These are phyloP conservation scores for Nesidiocoris tenuis DNA, from an alignment of 2,888 invertebrate genomes.

Conservation along the genomic window DNA sequence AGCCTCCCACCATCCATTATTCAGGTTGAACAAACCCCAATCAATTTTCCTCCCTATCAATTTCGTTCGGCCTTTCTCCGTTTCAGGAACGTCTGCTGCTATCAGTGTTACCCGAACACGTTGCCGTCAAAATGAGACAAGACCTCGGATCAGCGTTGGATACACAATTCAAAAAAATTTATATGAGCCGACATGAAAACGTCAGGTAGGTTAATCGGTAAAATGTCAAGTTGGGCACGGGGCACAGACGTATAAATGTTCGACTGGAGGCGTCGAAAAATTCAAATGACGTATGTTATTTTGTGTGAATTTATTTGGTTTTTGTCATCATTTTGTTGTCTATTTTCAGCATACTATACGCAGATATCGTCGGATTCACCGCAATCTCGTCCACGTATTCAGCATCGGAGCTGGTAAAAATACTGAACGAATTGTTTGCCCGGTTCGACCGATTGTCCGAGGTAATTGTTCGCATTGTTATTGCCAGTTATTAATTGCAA, in stretches of 20 bases:
- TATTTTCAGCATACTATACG: slow-evolving; percentile 82
- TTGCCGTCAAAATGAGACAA: slow-evolving; percentile 93
- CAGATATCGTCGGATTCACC: slow-evolving; percentile 97
- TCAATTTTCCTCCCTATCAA: too few relatives aligned
- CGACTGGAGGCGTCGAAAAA: too few relatives aligned
- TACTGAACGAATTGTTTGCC: slow-evolving; percentile 93
- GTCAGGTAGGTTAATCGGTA: slow-evolving; percentile 80
- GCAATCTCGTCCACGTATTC: slow-evolving; percentile 93
- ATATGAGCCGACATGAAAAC: slow-evolving; percentile 95
- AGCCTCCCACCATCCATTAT: too few relatives aligned
- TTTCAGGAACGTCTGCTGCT: slow-evolving; percentile 84
- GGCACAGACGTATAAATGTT: too few relatives aligned
- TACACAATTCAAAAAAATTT: slow-evolving; percentile 95
- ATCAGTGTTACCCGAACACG: slow-evolving; percentile 92
- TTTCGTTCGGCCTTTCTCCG: neutral
- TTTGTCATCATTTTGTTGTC: too few relatives aligned
- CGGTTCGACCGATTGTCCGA: slow-evolving; percentile 83
- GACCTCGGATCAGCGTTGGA: slow-evolving; percentile 84
- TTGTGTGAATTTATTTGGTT: too few relatives aligned
- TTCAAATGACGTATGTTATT: too few relatives aligned
- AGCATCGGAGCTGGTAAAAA: slow-evolving; percentile 92
- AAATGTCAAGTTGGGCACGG: too few relatives aligned
- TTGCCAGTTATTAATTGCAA: too few relatives aligned
- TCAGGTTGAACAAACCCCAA: too few relatives aligned
- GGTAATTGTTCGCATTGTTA: slow-evolving; percentile 54